Conservation (phyloP, 2,113 vertebrate species). For the Neofelis nebulosa region DNA sequence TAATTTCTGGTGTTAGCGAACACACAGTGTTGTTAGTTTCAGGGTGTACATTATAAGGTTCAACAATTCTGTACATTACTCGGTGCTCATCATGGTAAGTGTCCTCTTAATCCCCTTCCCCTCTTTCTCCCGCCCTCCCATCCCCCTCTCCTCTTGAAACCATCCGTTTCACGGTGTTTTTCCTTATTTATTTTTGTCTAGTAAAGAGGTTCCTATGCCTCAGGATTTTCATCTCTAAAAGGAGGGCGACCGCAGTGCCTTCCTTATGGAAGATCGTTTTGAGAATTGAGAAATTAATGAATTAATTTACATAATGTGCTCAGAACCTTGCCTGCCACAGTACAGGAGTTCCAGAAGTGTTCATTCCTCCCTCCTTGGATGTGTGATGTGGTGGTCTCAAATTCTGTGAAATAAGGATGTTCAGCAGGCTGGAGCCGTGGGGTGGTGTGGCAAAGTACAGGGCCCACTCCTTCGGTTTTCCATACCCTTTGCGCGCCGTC, state of each 20-base stretch:
- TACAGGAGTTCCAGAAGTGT: not conserved
- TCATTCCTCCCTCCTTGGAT: not conserved
- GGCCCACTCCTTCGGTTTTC: rapidly evolving
- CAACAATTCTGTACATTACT: not conserved
- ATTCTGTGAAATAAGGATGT: no score
- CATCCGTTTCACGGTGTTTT: not conserved
- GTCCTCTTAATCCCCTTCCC: not conserved
- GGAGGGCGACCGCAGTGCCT: not conserved
- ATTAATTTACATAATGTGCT: not conserved
- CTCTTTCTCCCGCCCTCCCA: not conserved
- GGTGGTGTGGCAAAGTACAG: not conserved
- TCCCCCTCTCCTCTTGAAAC: not conserved
- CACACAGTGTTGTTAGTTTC: not conserved
- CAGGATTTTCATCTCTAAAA: not conserved
- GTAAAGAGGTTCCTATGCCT: not conserved
- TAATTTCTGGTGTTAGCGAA: not conserved
- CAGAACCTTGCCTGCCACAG: not conserved
- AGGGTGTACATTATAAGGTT: not conserved
- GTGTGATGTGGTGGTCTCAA: rapidly evolving
- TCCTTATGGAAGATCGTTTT: not conserved
- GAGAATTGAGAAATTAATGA: not conserved
- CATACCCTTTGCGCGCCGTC: no score
- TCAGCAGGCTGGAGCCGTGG: not conserved
- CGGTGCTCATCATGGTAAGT: not conserved
- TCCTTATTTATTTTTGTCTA: not conserved